These are phyloP conservation scores for Aegithalos caudatus DNA, from an alignment of 2,113 vertebrate species.

Conservation along the genomic window DNA sequence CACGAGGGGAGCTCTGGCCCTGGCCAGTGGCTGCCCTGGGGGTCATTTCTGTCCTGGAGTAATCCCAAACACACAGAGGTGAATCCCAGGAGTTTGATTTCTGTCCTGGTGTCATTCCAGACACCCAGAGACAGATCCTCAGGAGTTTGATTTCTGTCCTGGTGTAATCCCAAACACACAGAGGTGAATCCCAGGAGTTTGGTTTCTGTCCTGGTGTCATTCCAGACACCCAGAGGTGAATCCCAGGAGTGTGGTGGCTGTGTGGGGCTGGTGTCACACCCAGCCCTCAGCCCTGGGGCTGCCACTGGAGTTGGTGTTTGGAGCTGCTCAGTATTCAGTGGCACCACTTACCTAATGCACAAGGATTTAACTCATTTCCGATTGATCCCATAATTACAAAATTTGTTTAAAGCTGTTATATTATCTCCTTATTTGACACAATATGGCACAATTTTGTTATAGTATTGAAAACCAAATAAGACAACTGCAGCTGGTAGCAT, in stretches of 20 bases:
- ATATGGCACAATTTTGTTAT: conserved; percentile 95
- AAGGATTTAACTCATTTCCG: conserved; percentile 67
- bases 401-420: conserved; percentile 90
- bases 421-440: conserved; percentile 91
- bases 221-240: neutral
- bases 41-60: neutral
- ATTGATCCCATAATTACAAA: conserved; percentile 89
- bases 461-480: conserved; percentile 85
- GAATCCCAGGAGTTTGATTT: neutral
- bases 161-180: neutral
- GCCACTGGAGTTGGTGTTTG: neutral
- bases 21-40: neutral
- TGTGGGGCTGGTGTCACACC: neutral
- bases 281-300: neutral
- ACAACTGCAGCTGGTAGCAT: conserved; percentile 87
- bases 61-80: rapidly evolving
- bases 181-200: neutral
- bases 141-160: too few relatives aligned
- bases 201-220: neutral
- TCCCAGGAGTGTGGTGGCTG: neutral
- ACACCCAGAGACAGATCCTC: too few relatives aligned
- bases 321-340: conserved; percentile 69
- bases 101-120: neutral
- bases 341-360: conserved; percentile 46
- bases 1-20: neutral